Evolutionary conservation across 2,888 invertebrate species (phyloP).

Genomic region (Microplitis manilae): DNA sequence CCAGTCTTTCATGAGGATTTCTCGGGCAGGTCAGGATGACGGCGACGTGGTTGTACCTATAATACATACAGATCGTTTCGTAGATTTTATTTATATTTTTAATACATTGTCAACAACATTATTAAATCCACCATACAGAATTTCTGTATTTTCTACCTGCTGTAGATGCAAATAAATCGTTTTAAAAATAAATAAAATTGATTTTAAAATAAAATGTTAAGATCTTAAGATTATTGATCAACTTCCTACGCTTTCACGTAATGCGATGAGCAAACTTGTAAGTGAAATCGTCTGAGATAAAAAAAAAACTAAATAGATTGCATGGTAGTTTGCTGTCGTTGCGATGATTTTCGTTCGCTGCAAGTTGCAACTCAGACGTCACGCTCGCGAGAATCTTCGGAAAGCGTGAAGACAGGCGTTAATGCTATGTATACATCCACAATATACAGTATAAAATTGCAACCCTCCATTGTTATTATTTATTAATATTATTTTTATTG

Average conservation of each 20-base stretch:
- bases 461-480: constrained; percentile 27
- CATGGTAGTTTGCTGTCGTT: constrained; percentile 37
- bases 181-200: constrained; percentile 12
- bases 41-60: constrained; percentile 71
- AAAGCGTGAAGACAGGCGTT: constrained; percentile 66
- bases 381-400: constrained; percentile 65
- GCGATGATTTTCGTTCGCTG: constrained; percentile 33
- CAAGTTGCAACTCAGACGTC: constrained; percentile 50
- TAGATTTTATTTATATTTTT: constrained; percentile 56
- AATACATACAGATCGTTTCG: constrained; percentile 69
- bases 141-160: neutral
- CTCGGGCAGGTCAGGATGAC: constrained; percentile 72
- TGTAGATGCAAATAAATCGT: neutral
- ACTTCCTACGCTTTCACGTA: neutral
- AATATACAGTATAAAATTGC: neutral
- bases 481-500: constrained; percentile 29
- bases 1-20: constrained; percentile 73
- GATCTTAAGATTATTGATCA: neutral
- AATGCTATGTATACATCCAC: constrained; percentile 26
- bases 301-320: constrained; percentile 38
- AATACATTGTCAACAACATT: neutral
- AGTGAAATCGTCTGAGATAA: constrained; percentile 44
- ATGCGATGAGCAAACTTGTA: constrained; percentile 39
- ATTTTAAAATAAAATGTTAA: neutral
- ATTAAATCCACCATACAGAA: neutral